These are phyloP conservation scores for Turritopsis rubra DNA, from an alignment of 30 jellyfish, hydroid and myxozoan genomes.

Conservation along the genomic window DNA sequence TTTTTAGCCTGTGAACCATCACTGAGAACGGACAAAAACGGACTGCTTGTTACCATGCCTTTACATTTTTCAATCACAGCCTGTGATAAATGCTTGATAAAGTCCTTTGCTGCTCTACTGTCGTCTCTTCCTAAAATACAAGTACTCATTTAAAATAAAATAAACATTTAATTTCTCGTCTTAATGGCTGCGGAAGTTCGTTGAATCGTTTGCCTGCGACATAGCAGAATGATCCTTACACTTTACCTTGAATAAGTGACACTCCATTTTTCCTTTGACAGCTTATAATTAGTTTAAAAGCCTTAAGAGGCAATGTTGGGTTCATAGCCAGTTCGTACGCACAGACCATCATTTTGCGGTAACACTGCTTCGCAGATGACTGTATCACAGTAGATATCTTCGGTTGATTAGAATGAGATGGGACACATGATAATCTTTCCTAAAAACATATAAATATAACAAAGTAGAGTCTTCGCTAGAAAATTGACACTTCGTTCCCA, in stretches of 20 bases:
- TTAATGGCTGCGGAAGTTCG: too few species aligned
- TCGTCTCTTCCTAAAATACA: too few species aligned
- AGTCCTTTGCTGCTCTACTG: too few species aligned
- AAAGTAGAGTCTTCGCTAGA: background rate
- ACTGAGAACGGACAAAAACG: too few species aligned
- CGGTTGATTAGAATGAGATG: background rate
- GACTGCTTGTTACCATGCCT: too few species aligned
- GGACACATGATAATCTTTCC: background rate
- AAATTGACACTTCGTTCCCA: constrained; percentile 14
- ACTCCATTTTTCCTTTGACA: constrained; percentile 63
- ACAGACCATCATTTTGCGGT: constrained; percentile 20
- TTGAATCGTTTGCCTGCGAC: too few species aligned
- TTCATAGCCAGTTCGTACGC: constrained; percentile 37
- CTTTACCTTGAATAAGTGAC: constrained; percentile 36
- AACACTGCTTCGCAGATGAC: constrained; percentile 1
- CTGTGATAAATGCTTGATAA: too few species aligned
- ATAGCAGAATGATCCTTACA: too few species aligned
- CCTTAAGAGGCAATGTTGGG: constrained; percentile 31
- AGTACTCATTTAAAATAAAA: too few species aligned
- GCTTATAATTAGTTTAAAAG: constrained; percentile 31
- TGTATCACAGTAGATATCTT: background rate
- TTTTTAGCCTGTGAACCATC: too few species aligned
- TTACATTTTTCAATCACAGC: too few species aligned
- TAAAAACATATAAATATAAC: background rate
- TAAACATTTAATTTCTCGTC: too few species aligned